phyloP scores from a whole-genome alignment of 2,888 invertebrate genomes.

The Tortricodes alternella region DNA sequence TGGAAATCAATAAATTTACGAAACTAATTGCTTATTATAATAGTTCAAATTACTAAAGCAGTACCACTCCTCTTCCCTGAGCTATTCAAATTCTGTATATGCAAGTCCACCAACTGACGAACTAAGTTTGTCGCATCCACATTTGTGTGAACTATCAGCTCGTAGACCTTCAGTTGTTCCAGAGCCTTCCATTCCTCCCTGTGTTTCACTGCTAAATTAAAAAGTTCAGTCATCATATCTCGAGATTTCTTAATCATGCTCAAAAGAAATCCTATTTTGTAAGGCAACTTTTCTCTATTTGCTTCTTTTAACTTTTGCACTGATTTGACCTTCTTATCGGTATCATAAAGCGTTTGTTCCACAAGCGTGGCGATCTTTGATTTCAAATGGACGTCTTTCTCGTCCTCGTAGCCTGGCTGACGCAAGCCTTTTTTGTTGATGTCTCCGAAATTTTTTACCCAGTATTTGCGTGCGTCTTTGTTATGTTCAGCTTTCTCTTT shows the following conservation, averaged over 20 bases:
- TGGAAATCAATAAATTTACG: too few species aligned
- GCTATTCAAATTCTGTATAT: constrained; percentile 53
- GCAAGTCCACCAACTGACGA: constrained; percentile 61
- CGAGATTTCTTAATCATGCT: constrained; percentile 65
- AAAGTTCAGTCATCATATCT: constrained; percentile 63
- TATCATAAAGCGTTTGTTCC: constrained; percentile 61
- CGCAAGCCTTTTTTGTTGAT: not conserved
- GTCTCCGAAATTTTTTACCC: not conserved
- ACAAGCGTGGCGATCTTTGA: constrained; percentile 59
- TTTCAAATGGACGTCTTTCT: constrained; percentile 58
- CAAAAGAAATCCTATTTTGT: constrained; percentile 62
- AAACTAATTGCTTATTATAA: too few species aligned
- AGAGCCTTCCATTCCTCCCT: constrained; percentile 65
- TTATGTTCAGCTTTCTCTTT: not conserved
- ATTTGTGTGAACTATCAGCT: constrained; percentile 67
- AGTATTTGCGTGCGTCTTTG: not conserved
- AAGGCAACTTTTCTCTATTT: constrained; percentile 47
- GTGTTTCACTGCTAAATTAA: constrained; percentile 67
- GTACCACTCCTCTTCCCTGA: constrained; percentile 47
- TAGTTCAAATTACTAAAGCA: too few species aligned
- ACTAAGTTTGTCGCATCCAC: constrained; percentile 67
- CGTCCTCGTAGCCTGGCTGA: constrained; percentile 27
- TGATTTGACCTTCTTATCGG: constrained; percentile 51
- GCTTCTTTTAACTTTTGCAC: constrained; percentile 47
- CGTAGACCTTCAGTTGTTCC: constrained; percentile 69